Evolutionary conservation across 2,113 vertebrate species (phyloP), one percentile per base, ranked within the genome.

Genomic region (Spea multiplicata): DNA sequence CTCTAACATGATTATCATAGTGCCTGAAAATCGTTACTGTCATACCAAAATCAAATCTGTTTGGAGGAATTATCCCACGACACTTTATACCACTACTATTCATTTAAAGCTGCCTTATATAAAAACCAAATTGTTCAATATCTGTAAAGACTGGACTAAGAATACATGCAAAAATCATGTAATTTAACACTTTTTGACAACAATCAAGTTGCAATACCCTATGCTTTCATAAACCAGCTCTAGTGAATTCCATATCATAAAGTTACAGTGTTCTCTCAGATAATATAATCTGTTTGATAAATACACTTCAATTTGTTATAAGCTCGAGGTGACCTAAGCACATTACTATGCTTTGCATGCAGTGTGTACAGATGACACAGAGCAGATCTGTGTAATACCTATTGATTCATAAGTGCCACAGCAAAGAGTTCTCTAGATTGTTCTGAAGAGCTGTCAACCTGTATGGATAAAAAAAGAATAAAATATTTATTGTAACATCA

Each of bases 401-500:
- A 59, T 9, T 59, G 55, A 13, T 59, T 13, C 10, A 12, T 8
- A 59, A 12, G 55, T 12, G 55, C 9, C 10, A 59, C 55, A 1
- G 55, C 10, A 13, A 13, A 59, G 10, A 59, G 55, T 13, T 59
- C 55, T 59, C 14, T 13, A 59, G 14, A 13, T 4, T 16, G 52
- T 52, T 16, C 5, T 71, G 69, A 48, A 8, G 55, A 59, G 14
- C 55, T 71, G 69, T 71, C 69, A 71, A 53, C 44, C 65, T 59
- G 12, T 76, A 67, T 49, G 65, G 49, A 68, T n/a, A 44, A 13
- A 1, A 48, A 68, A 76, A 55, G 49, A 67, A 44, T 68, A 44
- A 76, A n/a, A 68, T 68, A 76, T 76, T 76, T 50, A 76, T 76
- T 66, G 45, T 57, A 57, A 14, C 52, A 46, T 50, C 53, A 76